Conservation (phyloP, 2,888 invertebrate genomes). For the Cataglyphis livida region DNA sequence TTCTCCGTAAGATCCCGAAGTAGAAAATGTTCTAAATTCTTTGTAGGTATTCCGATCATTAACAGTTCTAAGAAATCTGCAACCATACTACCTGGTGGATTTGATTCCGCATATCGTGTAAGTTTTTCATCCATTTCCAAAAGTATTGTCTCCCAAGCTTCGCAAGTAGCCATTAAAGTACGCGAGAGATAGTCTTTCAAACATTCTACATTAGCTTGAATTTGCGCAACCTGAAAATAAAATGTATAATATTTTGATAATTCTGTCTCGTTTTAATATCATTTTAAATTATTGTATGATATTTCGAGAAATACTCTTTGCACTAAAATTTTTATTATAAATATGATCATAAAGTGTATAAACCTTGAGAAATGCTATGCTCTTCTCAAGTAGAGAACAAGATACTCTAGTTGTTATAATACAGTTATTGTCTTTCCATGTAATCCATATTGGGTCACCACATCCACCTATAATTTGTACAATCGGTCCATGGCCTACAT, state of each 20-base stretch:
- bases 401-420: conserved; percentile 79
- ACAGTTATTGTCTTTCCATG: conserved; percentile 75
- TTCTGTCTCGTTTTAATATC: not conserved
- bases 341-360: not conserved
- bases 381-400: conserved; percentile 81
- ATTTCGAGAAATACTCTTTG: not conserved
- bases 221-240: conserved; percentile 80
- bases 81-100: conserved; percentile 93
- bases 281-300: not conserved
- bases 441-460: conserved; percentile 81
- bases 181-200: conserved; percentile 90
- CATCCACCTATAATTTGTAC: conserved; percentile 82
- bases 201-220: conserved; percentile 85
- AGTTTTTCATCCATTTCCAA: conserved; percentile 98
- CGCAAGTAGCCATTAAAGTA: conserved; percentile 93
- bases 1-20: conserved; percentile 95
- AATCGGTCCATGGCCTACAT: conserved; percentile 78
- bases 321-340: not conserved
- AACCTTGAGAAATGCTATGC: conserved; percentile 82
- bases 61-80: conserved; percentile 96
- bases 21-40: conserved; percentile 91
- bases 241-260: conserved; percentile 40
- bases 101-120: conserved; percentile 93
- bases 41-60: conserved; percentile 93
- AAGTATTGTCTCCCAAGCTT: conserved; percentile 97